Evolutionary conservation across 2,888 invertebrate species (phyloP).

Genomic region (Seira musarum): DNA sequence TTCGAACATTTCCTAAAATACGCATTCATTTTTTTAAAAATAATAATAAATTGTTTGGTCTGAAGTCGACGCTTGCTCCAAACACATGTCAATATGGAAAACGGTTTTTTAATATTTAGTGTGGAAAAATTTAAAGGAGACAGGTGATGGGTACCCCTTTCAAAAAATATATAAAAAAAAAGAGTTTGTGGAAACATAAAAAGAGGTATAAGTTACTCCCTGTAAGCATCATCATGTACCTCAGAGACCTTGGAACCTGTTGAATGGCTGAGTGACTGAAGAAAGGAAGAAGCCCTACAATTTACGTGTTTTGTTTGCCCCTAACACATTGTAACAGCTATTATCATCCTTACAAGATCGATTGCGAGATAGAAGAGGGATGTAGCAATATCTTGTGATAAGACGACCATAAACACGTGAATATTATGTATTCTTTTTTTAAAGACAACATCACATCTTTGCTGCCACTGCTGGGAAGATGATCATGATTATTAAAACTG

Average conservation of each 20-base stretch:
- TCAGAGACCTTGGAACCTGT: slow-evolving; percentile 47
- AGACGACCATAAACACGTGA: slow-evolving; percentile 5
- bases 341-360: slow-evolving; percentile 35
- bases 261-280: slow-evolving; percentile 25
- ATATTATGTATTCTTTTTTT: background rate
- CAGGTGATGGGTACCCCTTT: no score
- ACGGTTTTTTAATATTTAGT: no score
- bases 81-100: no score
- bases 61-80: no score
- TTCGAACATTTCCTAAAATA: no score
- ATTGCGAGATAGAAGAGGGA: slow-evolving; percentile 32
- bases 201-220: no score
- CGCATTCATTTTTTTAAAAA: no score
- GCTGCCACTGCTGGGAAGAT: no score
- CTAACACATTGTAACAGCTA: slow-evolving; percentile 43
- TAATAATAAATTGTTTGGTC: no score
- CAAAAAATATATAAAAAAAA: no score
- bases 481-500: slow-evolving; percentile 28
- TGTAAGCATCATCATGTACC: no score
- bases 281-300: slow-evolving; percentile 41
- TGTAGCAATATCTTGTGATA: background rate
- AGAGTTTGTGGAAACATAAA: slow-evolving; percentile 20
- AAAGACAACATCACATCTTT: background rate
- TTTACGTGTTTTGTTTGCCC: slow-evolving; percentile 47
- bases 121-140: no score